These are phyloP conservation scores for Podilymbus podiceps DNA, from an alignment of 2,113 vertebrate genomes.

Conservation along the genomic window DNA sequence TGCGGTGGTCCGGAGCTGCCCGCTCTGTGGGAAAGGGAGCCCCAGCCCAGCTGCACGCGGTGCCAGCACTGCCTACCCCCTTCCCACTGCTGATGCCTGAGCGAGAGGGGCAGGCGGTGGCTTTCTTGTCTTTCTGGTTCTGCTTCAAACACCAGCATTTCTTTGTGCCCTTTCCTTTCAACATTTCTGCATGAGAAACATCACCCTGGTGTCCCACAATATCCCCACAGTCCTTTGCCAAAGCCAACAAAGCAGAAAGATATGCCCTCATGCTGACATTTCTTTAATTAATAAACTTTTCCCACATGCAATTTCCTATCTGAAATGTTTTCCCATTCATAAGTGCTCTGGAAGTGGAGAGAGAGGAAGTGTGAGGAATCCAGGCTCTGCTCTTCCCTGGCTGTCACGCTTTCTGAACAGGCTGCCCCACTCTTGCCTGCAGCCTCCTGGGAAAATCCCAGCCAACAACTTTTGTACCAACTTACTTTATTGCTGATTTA, in stretches of 20 bases:
- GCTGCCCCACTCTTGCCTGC: not conserved
- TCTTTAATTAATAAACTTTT: not conserved
- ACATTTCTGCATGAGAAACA: not conserved
- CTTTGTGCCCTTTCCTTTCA: not conserved
- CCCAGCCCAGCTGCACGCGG: too few relatives aligned
- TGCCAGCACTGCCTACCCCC: not conserved
- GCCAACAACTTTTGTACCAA: not conserved
- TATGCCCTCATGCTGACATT: not conserved
- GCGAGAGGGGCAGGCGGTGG: not conserved
- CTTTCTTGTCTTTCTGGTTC: not conserved
- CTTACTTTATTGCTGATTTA: not conserved
- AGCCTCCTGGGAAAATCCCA: not conserved
- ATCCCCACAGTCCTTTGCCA: not conserved
- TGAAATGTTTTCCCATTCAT: not conserved
- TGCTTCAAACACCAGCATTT: not conserved
- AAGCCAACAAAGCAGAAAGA: not conserved
- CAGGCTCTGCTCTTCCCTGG: not conserved
- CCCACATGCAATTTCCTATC: not conserved
- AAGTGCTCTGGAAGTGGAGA: not conserved
- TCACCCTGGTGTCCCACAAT: not conserved
- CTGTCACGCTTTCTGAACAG: too few relatives aligned
- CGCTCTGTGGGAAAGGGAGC: not conserved
- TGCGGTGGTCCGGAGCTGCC: not conserved
- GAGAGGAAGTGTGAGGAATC: not conserved
- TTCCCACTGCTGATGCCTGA: not conserved